A percentile compares a stretch with the other conserved stretches of the same genome.
phyloP scores from a whole-genome alignment of 2,888 invertebrate species.

The Tillus elongatus region DNA sequence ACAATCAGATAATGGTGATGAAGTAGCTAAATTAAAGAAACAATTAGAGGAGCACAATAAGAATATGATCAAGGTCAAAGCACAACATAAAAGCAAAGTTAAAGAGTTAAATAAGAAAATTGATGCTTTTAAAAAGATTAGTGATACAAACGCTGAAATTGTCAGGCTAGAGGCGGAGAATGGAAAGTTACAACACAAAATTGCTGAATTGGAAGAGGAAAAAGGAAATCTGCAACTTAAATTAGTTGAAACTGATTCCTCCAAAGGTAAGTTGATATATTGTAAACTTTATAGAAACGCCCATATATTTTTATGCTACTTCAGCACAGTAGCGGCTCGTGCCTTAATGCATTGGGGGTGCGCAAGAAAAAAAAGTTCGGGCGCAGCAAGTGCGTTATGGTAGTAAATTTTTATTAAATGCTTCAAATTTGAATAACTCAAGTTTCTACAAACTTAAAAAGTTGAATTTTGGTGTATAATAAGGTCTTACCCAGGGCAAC shows the following conservation, averaged over 20 bases:
- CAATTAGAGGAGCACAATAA: slow-evolving; percentile 69
- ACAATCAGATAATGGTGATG: slow-evolving; percentile 26
- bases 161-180: slow-evolving; percentile 54
- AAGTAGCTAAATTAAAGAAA: slow-evolving; percentile 50
- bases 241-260: slow-evolving; percentile 70
- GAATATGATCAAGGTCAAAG: slow-evolving; percentile 66
- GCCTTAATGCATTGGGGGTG: too few species aligned
- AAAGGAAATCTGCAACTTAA: slow-evolving; percentile 84
- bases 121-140: slow-evolving; percentile 55
- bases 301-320: slow-evolving; percentile 10
- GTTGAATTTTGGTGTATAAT: too few species aligned
- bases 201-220: slow-evolving; percentile 74
- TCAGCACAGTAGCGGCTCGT: too few species aligned
- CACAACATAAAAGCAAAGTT: slow-evolving; percentile 59
- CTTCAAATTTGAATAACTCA: too few species aligned
- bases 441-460: too few species aligned
- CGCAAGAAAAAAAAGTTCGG: too few species aligned
- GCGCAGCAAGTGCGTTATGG: too few species aligned
- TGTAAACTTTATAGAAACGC: slow-evolving; percentile 9
- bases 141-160: slow-evolving; percentile 59
- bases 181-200: slow-evolving; percentile 58
- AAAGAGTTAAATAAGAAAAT: slow-evolving; percentile 70
- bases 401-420: too few species aligned
- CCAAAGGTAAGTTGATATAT: slow-evolving; percentile 48
- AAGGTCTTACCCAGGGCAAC: too few species aligned